phyloP scores from a whole-genome alignment of 30 jellyfish, hydroid and myxozoan species.

The Pseudorhiza aurosa region DNA sequence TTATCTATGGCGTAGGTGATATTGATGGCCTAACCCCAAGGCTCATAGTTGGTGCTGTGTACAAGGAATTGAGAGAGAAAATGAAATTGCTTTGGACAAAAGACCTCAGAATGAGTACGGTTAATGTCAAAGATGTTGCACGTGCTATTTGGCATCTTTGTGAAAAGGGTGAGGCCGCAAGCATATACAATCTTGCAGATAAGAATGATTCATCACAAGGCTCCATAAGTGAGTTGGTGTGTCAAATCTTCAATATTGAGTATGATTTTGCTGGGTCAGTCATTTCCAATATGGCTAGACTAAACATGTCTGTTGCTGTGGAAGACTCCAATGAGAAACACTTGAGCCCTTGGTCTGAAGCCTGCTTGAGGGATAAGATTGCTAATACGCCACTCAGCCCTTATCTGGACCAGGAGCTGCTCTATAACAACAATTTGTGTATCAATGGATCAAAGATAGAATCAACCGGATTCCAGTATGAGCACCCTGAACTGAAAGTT shows the following conservation, averaged over 20 bases:
- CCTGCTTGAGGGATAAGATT: slow-evolving; percentile 76
- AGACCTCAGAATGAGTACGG: slow-evolving; percentile 90
- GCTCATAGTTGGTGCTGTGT: slow-evolving; percentile 91
- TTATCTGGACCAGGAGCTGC: slow-evolving; percentile 84
- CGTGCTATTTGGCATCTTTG: slow-evolving; percentile 90
- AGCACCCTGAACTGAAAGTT: slow-evolving; percentile 70
- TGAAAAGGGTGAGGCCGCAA: slow-evolving; percentile 67
- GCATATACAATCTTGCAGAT: slow-evolving; percentile 84
- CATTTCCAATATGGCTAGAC: slow-evolving; percentile 90
- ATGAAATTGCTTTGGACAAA: slow-evolving; percentile 98
- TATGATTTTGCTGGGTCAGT: slow-evolving; percentile 91
- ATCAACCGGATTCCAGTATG: slow-evolving; percentile 75
- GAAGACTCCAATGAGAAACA: slow-evolving; percentile 96
- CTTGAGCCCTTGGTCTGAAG: slow-evolving; percentile 96
- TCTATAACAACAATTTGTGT: slow-evolving; percentile 80
- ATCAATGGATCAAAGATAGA: slow-evolving; percentile 88
- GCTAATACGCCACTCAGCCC: slow-evolving; percentile 95
- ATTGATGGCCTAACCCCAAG: slow-evolving; percentile 86
- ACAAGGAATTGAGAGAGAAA: slow-evolving; percentile 89
- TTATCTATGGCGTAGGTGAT: slow-evolving; percentile 92
- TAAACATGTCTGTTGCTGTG: slow-evolving; percentile 79
- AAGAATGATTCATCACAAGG: slow-evolving; percentile 90
- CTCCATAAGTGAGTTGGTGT: slow-evolving; percentile 78
- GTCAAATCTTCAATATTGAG: slow-evolving; percentile 78
- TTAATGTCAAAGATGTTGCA: slow-evolving; percentile 88